phyloP scores from a whole-genome alignment of 1,140 invertebrate genomes.

The Nautilus pompilius region DNA sequence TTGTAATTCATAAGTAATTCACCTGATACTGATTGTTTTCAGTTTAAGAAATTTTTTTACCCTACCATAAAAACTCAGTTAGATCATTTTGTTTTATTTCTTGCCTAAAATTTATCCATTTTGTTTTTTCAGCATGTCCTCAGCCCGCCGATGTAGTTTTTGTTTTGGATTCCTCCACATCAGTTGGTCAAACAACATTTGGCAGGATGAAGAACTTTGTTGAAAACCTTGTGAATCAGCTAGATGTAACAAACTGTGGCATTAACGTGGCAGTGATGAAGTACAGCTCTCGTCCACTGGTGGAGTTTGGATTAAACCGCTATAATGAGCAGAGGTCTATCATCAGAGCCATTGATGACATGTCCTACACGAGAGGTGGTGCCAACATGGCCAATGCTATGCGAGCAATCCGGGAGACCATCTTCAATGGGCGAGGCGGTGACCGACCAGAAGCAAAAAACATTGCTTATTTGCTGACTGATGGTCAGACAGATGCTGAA shows the following conservation, averaged over 20 bases:
- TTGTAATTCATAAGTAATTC: too few species aligned
- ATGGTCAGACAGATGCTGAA: conserved; percentile 35
- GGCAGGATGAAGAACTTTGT: conserved; percentile 39
- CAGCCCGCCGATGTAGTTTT: conserved; percentile 48
- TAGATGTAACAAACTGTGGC: conserved; percentile 39
- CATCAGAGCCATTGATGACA: conserved; percentile 25
- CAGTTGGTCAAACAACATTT: conserved; percentile 38
- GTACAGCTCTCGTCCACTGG: conserved; percentile 41
- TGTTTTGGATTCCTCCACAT: conserved; percentile 46
- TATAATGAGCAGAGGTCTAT: conserved; percentile 18
- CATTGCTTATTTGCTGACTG: conserved; percentile 41
- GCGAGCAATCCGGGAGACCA: conserved; percentile 24
- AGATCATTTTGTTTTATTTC: too few species aligned
- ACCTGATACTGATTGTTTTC: too few species aligned
- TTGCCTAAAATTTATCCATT: too few species aligned
- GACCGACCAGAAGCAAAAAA: conserved; percentile 35
- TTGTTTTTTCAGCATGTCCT: conserved; percentile 30
- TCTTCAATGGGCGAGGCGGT: conserved; percentile 33
- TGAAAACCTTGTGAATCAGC: conserved; percentile 30
- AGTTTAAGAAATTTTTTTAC: too few species aligned
- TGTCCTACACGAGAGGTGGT: conserved; percentile 34
- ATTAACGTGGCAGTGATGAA: conserved; percentile 43
- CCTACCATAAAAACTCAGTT: too few species aligned
- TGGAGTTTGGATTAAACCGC: conserved; percentile 37
- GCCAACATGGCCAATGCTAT: conserved; percentile 46